A percentile compares a stretch with the other conserved stretches of the same genome.
Evolutionary conservation across 2,888 invertebrate genomes (phyloP).

Genomic region (Sesia apiformis): DNA sequence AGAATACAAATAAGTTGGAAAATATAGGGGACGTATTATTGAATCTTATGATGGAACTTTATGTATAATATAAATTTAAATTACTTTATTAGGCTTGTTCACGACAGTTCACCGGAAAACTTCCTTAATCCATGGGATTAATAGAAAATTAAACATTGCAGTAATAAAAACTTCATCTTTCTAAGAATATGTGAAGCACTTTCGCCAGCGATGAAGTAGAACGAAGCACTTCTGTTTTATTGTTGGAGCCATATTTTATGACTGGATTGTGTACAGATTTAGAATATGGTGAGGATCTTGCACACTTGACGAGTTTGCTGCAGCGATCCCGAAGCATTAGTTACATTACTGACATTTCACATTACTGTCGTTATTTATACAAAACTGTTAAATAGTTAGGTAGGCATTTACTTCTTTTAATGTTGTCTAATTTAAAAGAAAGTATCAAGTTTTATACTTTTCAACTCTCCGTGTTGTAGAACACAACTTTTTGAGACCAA

Average conservation of each 20-base stretch:
- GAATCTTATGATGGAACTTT: too few relatives aligned
- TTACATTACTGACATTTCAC: too few relatives aligned
- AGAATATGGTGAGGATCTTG: constrained; percentile 28
- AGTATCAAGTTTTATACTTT: too few relatives aligned
- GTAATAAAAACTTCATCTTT: constrained; percentile 56
- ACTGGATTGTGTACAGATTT: constrained; percentile 71
- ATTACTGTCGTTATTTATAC: too few relatives aligned
- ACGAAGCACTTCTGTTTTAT: constrained; percentile 70
- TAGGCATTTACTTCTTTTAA: too few relatives aligned
- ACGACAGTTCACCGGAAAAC: background rate
- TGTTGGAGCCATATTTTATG: constrained; percentile 73
- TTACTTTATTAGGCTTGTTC: background rate
- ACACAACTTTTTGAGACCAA: too few relatives aligned
- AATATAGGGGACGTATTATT: too few relatives aligned
- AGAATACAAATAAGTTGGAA: too few relatives aligned
- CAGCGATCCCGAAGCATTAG: background rate
- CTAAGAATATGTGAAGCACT: constrained; percentile 59
- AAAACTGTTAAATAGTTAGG: too few relatives aligned
- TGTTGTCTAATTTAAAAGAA: too few relatives aligned
- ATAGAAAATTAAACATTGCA: constrained; percentile 48
- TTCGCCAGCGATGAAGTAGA: constrained; percentile 57
- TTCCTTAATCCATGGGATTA: constrained; percentile 20
- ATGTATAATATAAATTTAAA: too few relatives aligned
- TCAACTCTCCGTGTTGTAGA: too few relatives aligned
- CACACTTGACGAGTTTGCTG: background rate